Evolutionary conservation across 2,113 vertebrate genomes (phyloP).

Genomic region (Delphinus delphis): DNA sequence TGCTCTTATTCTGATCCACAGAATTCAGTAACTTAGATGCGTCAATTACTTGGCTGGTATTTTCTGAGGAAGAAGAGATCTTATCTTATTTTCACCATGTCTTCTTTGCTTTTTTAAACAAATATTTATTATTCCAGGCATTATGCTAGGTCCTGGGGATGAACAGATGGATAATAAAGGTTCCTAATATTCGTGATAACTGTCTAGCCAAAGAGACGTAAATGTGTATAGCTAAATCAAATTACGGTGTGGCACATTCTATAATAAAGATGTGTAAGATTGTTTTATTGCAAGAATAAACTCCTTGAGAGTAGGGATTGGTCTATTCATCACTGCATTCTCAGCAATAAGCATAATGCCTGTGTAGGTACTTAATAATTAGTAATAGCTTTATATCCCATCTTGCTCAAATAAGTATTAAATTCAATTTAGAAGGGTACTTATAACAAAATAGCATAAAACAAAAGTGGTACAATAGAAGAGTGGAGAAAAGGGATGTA

Average conservation of each 20-base stretch:
- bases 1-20: background rate
- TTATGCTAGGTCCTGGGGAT: background rate
- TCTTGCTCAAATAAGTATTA: background rate
- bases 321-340: background rate
- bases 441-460: background rate
- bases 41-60: background rate
- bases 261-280: background rate
- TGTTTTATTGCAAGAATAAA: background rate
- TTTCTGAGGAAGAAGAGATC: background rate
- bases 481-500: background rate
- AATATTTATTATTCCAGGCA: background rate
- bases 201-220: background rate
- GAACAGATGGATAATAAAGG: background rate
- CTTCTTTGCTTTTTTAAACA: background rate
- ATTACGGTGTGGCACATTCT: background rate
- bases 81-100: background rate
- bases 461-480: background rate
- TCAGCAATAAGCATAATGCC: background rate
- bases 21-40: background rate
- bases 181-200: background rate
- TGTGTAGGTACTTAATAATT: background rate
- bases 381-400: background rate
- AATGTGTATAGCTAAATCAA: background rate
- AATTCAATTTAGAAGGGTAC: background rate
- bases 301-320: background rate